phyloP scores from a whole-genome alignment of 2,797 vertebrate species.

The Bryconaethiops microstoma region DNA sequence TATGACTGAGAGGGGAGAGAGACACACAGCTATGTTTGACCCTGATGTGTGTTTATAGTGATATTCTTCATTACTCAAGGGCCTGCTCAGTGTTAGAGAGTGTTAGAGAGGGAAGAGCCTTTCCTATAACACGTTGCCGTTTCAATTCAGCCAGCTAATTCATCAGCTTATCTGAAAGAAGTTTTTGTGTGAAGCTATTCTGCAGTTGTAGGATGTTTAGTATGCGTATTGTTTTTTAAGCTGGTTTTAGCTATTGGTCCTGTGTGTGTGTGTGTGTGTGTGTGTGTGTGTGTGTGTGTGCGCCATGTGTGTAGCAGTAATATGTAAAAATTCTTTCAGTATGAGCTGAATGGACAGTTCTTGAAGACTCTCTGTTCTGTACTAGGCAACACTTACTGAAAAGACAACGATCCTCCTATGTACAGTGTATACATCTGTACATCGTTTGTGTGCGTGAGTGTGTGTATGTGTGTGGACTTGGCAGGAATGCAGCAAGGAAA shows the following conservation, averaged over 20 bases:
- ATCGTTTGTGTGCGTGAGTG: background rate
- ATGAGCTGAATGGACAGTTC: conserved; percentile 78
- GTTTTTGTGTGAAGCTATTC: background rate
- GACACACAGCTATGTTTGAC: background rate
- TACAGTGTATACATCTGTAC: conserved; percentile 49
- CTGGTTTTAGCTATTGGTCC: background rate
- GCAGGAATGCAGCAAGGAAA: conserved; percentile 47
- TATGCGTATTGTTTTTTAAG: conserved; percentile 29
- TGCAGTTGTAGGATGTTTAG: conserved; percentile 10
- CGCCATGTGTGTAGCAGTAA: conserved; percentile 30
- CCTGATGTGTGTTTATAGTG: background rate
- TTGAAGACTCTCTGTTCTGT: conserved; percentile 71
- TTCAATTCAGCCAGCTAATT: background rate
- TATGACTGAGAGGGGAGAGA: background rate
- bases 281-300: conserved; percentile 25
- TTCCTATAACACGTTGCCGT: background rate
- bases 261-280: conserved; percentile 9
- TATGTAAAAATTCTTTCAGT: conserved; percentile 79
- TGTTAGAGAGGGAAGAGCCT: background rate
- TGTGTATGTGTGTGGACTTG: conserved; percentile 37
- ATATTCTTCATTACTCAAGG: background rate
- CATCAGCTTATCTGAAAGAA: background rate
- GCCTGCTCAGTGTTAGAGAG: background rate
- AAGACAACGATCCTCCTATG: conserved; percentile 42
- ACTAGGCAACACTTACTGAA: conserved; percentile 68